phyloP scores from a whole-genome alignment of 2,888 invertebrate genomes.

The Morinoia aosen region DNA sequence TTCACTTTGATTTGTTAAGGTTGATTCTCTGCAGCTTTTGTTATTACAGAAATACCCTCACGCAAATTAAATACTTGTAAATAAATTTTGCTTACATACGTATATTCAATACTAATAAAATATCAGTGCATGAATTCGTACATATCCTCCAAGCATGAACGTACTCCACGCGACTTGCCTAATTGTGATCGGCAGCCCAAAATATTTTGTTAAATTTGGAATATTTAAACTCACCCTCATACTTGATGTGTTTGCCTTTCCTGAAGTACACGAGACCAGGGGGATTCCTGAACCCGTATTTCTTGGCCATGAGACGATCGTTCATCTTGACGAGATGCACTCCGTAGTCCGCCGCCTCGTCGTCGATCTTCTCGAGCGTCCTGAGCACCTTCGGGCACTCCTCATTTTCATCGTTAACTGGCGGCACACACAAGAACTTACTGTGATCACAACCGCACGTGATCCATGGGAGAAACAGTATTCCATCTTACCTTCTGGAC shows the following conservation, averaged over 20 bases:
- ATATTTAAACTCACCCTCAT: slow-evolving; percentile 77
- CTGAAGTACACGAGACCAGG: slow-evolving; percentile 93
- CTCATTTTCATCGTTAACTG: slow-evolving; percentile 83
- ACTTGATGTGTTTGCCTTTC: slow-evolving; percentile 90
- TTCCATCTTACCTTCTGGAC: background rate
- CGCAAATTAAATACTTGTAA: no score
- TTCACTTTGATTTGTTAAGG: no score
- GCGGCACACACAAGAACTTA: background rate
- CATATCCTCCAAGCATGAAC: background rate
- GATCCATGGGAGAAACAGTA: background rate
- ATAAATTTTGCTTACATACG: no score
- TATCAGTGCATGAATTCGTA: no score
- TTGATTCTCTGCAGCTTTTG: no score
- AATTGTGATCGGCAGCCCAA: background rate
- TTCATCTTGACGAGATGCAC: slow-evolving; percentile 90
- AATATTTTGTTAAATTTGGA: background rate
- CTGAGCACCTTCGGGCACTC: slow-evolving; percentile 85
- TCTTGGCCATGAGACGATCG: slow-evolving; percentile 92
- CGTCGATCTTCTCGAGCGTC: slow-evolving; percentile 86
- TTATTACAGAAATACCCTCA: no score
- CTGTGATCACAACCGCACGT: background rate
- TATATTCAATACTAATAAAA: no score
- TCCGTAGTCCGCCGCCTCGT: slow-evolving; percentile 91
- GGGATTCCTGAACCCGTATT: slow-evolving; percentile 89
- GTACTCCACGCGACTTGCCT: background rate